These are phyloP conservation scores for Lordiphosa stackelbergi DNA, from an alignment of 1,140 invertebrate species.

Conservation along the genomic window DNA sequence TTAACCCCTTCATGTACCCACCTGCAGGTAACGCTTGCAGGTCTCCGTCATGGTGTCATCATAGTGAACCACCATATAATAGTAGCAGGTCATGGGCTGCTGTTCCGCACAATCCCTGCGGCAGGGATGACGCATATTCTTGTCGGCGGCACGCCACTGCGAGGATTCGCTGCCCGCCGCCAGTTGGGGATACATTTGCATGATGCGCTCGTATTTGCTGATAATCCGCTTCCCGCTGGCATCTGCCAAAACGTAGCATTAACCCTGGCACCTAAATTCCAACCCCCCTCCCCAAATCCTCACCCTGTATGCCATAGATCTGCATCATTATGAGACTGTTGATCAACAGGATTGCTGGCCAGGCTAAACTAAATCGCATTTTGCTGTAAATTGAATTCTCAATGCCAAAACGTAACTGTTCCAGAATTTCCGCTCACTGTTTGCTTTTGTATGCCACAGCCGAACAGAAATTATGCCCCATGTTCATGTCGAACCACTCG, in stretches of 20 bases:
- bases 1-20: too few relatives aligned
- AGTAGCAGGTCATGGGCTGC: conserved; percentile 70
- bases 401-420: conserved; percentile 40
- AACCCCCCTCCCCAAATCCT: background rate
- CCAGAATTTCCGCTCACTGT: conserved; percentile 37
- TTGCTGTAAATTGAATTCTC: background rate
- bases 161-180: conserved; percentile 36
- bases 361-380: conserved; percentile 38
- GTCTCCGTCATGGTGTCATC: conserved; percentile 66
- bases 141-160: conserved; percentile 57
- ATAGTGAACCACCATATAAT: conserved; percentile 72
- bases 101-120: conserved; percentile 55
- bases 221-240: conserved; percentile 58
- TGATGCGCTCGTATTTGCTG: conserved; percentile 61
- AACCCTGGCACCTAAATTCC: background rate
- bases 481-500: conserved; percentile 49
- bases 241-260: conserved; percentile 19
- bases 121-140: conserved; percentile 61
- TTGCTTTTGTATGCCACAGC: conserved; percentile 56
- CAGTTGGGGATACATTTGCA: conserved; percentile 59
- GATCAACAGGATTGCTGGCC: conserved; percentile 30
- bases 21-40: conserved; percentile 58
- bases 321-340: conserved; percentile 49
- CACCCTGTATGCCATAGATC: conserved; percentile 64
- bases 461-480: conserved; percentile 38